Evolutionary conservation across 2,888 invertebrate genomes (phyloP).

Genomic region (Pecten maximus): DNA sequence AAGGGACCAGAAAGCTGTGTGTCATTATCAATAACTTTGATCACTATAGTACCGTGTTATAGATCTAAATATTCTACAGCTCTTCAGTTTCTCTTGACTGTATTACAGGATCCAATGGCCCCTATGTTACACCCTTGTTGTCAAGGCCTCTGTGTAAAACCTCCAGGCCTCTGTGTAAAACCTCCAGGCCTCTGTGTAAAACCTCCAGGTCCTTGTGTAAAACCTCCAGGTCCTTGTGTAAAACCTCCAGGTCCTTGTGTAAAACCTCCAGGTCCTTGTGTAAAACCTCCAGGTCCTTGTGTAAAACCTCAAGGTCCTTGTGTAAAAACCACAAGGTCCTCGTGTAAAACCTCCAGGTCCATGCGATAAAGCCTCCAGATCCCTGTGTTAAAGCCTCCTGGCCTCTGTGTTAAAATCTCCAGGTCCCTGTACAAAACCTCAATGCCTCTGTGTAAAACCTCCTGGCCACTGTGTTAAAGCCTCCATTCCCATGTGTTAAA

Average conservation of each 20-base stretch:
- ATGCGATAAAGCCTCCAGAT: background rate
- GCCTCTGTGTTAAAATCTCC: background rate
- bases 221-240: too few relatives aligned
- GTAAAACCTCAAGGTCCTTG: too few relatives aligned
- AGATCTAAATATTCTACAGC: too few relatives aligned
- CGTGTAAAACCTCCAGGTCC: too few relatives aligned
- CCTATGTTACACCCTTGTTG: background rate
- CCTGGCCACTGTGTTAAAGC: too few relatives aligned
- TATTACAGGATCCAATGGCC: too few relatives aligned
- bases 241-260: too few relatives aligned
- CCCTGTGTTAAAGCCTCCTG: background rate
- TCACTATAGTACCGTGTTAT: too few relatives aligned
- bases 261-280: background rate
- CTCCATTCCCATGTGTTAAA: background rate
- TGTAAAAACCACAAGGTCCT: too few relatives aligned
- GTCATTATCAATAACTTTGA: background rate
- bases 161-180: background rate
- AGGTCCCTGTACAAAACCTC: background rate
- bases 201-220: background rate
- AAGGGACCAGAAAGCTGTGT: background rate
- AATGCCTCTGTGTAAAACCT: too few relatives aligned
- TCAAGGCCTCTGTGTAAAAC: background rate
- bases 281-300: background rate
- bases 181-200: background rate
- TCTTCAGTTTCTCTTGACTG: too few relatives aligned